phyloP scores from a whole-genome alignment of 2,888 invertebrate genomes.

The Cyaniris semiargus region DNA sequence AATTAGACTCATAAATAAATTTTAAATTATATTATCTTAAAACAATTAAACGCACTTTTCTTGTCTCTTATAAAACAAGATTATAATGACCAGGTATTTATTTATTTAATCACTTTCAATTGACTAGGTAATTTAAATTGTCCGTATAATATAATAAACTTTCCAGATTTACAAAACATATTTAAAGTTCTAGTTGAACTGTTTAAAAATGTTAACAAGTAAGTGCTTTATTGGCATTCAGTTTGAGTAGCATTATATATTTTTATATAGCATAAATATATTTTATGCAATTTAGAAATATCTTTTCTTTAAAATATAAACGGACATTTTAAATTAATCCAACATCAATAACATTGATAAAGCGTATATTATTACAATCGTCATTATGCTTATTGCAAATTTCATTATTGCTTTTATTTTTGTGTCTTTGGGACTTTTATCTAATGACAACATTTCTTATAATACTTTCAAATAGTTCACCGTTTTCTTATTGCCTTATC shows the following conservation, averaged over 20 bases:
- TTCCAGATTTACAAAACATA: neutral
- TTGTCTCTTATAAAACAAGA: neutral
- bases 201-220: too few relatives aligned
- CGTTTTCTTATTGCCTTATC: neutral
- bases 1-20: neutral
- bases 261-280: neutral
- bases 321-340: neutral
- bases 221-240: too few relatives aligned
- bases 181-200: too few relatives aligned
- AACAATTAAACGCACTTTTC: neutral
- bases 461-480: neutral
- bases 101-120: neutral
- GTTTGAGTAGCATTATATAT: too few relatives aligned
- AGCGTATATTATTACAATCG: neutral
- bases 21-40: neutral
- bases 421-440: neutral
- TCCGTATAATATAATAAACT: neutral
- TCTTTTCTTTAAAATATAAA: neutral
- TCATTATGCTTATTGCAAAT: neutral
- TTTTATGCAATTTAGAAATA: neutral
- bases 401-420: neutral
- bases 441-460: neutral
- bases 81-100: neutral
- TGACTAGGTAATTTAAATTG: neutral
- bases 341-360: neutral